Conservation (phyloP, 1,140 invertebrate genomes). For the Drosophila pallidifrons region DNA sequence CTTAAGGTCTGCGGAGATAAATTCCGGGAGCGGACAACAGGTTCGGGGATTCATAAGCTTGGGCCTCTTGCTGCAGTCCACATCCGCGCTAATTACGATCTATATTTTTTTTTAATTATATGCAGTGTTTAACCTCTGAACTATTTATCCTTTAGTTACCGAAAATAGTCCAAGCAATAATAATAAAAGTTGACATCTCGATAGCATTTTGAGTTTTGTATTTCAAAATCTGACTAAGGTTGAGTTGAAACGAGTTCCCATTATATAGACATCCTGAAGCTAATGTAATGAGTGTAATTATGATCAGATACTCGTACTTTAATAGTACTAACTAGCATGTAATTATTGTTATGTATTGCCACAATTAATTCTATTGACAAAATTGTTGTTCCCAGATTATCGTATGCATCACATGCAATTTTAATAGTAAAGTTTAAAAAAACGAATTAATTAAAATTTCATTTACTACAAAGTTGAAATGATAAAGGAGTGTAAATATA, state of each 20-base stretch:
- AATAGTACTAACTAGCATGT: slow-evolving; percentile 19
- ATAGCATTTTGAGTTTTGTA: slow-evolving; percentile 53
- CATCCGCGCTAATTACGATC: slow-evolving; percentile 42
- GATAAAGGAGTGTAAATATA: too few species aligned
- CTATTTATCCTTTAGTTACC: slow-evolving; percentile 37
- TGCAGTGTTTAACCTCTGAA: too few species aligned
- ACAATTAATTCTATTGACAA: slow-evolving; percentile 55
- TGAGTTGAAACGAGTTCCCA: background rate
- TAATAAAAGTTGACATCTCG: slow-evolving; percentile 50
- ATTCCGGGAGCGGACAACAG: slow-evolving; percentile 63
- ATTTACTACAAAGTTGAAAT: too few species aligned
- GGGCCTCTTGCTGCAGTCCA: slow-evolving; percentile 63
- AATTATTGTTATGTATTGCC: slow-evolving; percentile 56
- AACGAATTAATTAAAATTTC: too few species aligned
- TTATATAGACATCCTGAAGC: slow-evolving; percentile 57
- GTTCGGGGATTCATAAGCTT: slow-evolving; percentile 46
- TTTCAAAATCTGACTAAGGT: slow-evolving; percentile 24
- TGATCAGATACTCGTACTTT: slow-evolving; percentile 10
- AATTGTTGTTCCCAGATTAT: slow-evolving; percentile 14
- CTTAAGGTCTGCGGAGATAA: slow-evolving; percentile 55
- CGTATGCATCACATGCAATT: background rate
- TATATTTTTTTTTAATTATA: slow-evolving; percentile 9
- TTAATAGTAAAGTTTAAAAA: too few species aligned
- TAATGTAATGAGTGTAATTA: slow-evolving; percentile 32
- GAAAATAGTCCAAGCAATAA: slow-evolving; percentile 52